Evolutionary conservation across 2,113 vertebrate genomes (phyloP).

Genomic region (Pelusios castaneus): DNA sequence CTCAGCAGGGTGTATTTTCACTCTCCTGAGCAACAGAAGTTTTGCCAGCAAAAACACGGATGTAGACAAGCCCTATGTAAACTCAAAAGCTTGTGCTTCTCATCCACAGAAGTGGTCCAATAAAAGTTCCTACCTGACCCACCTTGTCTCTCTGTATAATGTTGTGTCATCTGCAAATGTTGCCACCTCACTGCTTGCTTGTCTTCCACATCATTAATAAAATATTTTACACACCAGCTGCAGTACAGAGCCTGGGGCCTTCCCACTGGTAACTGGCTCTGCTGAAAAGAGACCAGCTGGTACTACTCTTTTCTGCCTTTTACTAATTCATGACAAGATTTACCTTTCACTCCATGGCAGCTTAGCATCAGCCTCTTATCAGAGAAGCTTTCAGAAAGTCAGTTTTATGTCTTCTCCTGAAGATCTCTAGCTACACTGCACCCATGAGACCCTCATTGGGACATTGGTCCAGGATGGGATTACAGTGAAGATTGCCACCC

Average conservation of each 20-base stretch:
- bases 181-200: rapidly evolving
- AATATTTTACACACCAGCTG: background rate
- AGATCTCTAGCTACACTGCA: background rate
- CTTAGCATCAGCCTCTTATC: rapidly evolving
- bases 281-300: background rate
- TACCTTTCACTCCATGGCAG: background rate
- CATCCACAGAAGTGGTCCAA: background rate
- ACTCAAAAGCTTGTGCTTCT: background rate
- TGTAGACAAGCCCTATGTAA: background rate
- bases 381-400: background rate
- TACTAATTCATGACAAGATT: background rate
- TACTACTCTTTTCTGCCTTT: background rate
- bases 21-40: no score
- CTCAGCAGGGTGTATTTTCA: no score
- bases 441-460: background rate
- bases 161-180: background rate
- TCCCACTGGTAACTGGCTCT: background rate
- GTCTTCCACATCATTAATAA: background rate
- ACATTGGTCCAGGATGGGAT: background rate
- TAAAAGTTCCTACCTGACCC: background rate
- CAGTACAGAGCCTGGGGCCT: rapidly evolving
- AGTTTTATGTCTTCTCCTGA: rapidly evolving
- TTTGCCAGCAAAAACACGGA: no score
- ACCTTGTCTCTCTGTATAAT: background rate
- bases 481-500: background rate